A percentile compares a stretch with the other conserved stretches of the same genome.
Evolutionary conservation across 2,888 invertebrate species (phyloP).

Genomic region (Lutraria lutraria): DNA sequence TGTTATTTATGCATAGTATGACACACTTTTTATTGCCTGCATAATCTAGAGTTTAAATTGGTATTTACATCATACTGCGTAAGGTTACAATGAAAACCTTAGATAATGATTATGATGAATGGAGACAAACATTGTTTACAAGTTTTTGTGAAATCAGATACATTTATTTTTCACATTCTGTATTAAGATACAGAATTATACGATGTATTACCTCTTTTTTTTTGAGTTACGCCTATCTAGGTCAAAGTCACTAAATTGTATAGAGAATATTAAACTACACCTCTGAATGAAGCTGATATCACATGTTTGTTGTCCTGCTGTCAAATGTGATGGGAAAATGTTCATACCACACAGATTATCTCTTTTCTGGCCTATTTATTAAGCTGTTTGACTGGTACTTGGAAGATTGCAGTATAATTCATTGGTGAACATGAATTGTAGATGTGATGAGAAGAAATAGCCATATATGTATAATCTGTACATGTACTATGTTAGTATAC

Average conservation of each 20-base stretch:
- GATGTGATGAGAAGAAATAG: not conserved
- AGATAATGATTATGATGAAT: too few relatives aligned
- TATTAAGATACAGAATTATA: too few relatives aligned
- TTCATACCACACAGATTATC: conserved; percentile 1
- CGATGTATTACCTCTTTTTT: too few relatives aligned
- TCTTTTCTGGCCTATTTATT: conserved; percentile 18
- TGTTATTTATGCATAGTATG: too few relatives aligned
- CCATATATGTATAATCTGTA: not conserved
- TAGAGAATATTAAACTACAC: not conserved
- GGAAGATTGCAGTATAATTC: not conserved
- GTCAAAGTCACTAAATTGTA: conserved; percentile 30
- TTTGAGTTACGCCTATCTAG: not conserved
- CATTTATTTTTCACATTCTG: too few relatives aligned
- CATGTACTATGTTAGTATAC: too few relatives aligned
- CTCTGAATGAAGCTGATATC: conserved; percentile 25
- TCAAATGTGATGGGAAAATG: conserved; percentile 19
- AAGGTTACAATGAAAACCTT: too few relatives aligned
- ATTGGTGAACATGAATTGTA: not conserved
- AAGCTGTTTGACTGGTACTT: not conserved
- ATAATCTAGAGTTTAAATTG: too few relatives aligned
- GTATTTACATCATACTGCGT: too few relatives aligned
- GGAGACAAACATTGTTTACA: too few relatives aligned
- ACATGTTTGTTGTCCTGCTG: not conserved
- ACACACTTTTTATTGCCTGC: too few relatives aligned
- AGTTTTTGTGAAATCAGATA: not conserved